Conservation (phyloP, 1,140 invertebrate genomes). For the Pseudomyrmex cubaensis region DNA sequence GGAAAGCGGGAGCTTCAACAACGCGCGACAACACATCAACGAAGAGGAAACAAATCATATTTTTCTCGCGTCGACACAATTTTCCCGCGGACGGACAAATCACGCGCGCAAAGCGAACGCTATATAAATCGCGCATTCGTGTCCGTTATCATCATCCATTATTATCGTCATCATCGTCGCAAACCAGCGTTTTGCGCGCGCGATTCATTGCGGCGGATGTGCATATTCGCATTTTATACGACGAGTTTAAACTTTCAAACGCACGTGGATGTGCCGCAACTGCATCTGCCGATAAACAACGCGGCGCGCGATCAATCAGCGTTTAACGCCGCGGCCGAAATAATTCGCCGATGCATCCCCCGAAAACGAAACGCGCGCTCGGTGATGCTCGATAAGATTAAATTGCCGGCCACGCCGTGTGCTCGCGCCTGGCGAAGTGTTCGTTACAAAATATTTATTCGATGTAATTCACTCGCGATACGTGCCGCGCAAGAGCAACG, state of each 20-base stretch:
- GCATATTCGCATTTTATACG: neutral
- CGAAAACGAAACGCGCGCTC: neutral
- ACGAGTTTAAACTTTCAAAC: constrained; percentile 47
- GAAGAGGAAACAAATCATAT: neutral
- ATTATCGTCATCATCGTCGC: constrained; percentile 5
- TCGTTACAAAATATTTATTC: constrained; percentile 55
- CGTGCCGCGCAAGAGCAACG: constrained; percentile 36
- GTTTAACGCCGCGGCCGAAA: constrained; percentile 24
- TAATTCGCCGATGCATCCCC: neutral
- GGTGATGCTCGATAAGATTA: constrained; percentile 23
- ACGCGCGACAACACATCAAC: neutral
- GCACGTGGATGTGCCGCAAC: neutral
- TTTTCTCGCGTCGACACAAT: neutral
- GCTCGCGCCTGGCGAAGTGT: constrained; percentile 8
- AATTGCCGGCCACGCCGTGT: constrained; percentile 10
- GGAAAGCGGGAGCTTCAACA: neutral
- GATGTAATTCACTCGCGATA: constrained; percentile 30
- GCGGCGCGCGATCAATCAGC: neutral
- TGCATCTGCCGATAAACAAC: constrained; percentile 11
- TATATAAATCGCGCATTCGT: neutral
- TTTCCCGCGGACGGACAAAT: constrained; percentile 12
- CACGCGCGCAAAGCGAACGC: neutral
- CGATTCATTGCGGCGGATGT: constrained; percentile 4
- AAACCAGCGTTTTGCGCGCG: neutral
- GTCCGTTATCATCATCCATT: neutral